Evolutionary conservation across 2,797 vertebrate species (phyloP), one percentile per base, ranked within the genome.

Genomic region (Aphelocoma californica): DNA sequence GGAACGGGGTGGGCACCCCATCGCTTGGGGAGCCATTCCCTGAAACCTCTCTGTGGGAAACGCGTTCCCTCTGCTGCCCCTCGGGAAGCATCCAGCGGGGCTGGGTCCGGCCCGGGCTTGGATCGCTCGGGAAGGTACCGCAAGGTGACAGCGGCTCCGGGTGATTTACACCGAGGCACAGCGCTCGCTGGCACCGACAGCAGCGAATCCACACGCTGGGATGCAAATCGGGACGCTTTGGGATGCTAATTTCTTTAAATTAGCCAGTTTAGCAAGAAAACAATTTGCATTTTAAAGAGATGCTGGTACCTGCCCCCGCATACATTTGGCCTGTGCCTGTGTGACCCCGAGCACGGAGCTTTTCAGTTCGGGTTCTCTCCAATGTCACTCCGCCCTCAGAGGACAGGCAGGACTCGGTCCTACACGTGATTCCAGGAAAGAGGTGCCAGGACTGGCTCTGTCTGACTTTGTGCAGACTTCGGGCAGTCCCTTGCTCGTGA

Each of bases 261-360:
- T 62, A 92, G 74, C 38, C 81, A 79, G 82, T 86, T 96, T 83
- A 88, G 80, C 72, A 38, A 75, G 72, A 64, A 93, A 96, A 91
- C 53, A 83, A 94, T 89, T 92, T 86, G 81, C 81, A 95, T 71
- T 51, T 84, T 73, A 51, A 92, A 86, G 62, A 86, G 58, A 16
- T 24, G 18, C 72, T 8, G 57, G 57, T 67, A 65, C 57, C 84
- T 86, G 72, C 13, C 36, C 1, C 3, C 26, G 81, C 61, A 58
- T 44, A 12, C 29, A 28, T 72, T 54, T 18, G 64, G 25, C 20
- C 79, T 31, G 20, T 57, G 67, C 60, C 29, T 0, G 32, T 12
- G 12, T 1, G 26, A 82, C 78, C 79, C 81, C 21, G 40, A 67
- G 81, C 25, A 21, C 1, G 28, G 54, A 73, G 53, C 23, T 47